Base-by-base conservation (phyloP, 2,888 invertebrate genomes). In the Drosophila nr. fundita region DNA sequence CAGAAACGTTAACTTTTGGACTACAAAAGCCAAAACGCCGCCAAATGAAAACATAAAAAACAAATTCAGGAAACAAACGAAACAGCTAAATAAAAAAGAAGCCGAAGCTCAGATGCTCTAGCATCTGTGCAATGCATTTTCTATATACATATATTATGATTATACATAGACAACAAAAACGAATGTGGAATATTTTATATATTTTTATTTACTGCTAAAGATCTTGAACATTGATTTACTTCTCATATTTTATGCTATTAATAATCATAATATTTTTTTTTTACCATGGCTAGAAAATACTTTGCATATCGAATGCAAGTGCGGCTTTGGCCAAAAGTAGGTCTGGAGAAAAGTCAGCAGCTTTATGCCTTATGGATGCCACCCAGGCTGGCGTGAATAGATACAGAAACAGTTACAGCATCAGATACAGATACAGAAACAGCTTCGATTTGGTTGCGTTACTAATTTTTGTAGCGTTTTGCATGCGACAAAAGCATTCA, bases 1-100 rank as follows among this genome's bases (percentile, higher is more conserved):
- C 63, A 68, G 69, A 78, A 77, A 80, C 59, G 71, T 78, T 57
- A 76, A 78, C 73, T 73, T 75, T 60, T 61, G 27, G 73, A 81
- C 81, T 73, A 88, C 88, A 85, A 85, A 84, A 73, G 83, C 77
- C 79, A 62, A 71, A 85, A 83, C 34, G 83, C 83, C 79, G 88
- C 78, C 73, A 67, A 76, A 81, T 72, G 66, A 71, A 82, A 70
- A 72, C 70, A 81, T 80, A 77, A 75, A 68, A 77, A 60, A 38
- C 15, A 42, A 49, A 68, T 73, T 55, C 68, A 78, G 78, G 76
- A 79, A 78, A 66, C 61, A 55, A 52, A 42, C 34, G 49, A 53
- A 45, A 1, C 1, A 8, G 13, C 15, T 38, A 8, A 45, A n/a
- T n/a, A 15, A 11, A 6, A 49, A 30, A 21, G 2, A 49, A 34